Base-by-base conservation (phyloP, 30 jellyfish, hydroid and myxozoan genomes). In the Sanderia malayensis region DNA sequence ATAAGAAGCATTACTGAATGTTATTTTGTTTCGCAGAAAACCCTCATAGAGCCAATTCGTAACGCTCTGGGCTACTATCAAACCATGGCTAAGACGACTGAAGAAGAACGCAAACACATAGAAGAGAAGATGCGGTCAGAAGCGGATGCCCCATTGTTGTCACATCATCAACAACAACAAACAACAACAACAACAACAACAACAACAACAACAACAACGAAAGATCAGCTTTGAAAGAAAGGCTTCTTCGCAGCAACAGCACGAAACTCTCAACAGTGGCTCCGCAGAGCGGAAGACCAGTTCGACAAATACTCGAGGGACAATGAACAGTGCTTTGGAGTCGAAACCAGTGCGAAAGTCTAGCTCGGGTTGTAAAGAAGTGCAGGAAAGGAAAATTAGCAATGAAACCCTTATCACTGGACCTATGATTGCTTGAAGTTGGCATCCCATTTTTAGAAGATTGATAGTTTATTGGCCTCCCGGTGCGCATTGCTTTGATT, bases 51-150 rank as follows among this genome's bases (percentile, higher is more conserved):
- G 34, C 96, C 96, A 2, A 82, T 93, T 46, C 66, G 70, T 15
- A 44, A 41, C n/a, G 99, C 99, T 1, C 74, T 93, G 83, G 91
- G 80, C 8, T 93, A 93, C 53, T 93, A 93, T 73, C 95, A 76
- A 41, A 93, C 85, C 64, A 74, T 93, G 95, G 96, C 97, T 6
- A 95, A 73, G 22, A 58, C 80, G n/a, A 74, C 81, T 53, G 99
- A 93, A 18, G 94, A 79, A 28, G 98, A 92, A 58, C 84, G 94
- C 9, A 91, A 79, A 66, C 66, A 82, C 27, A 58, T 77, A 27
- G 97, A 84, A 46, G 95, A 84, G 59, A 81, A 83, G 45, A 58
- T 37, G 13, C 13, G 10, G 52, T 37, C 52, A 37, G 52, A 37
- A 13, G 13, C 52, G 52, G n/a, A n/a, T n/a, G n/a, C n/a, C n/a